These are phyloP conservation scores for Dioctria rufipes DNA, from an alignment of 2,888 invertebrate species.

Conservation along the genomic window DNA sequence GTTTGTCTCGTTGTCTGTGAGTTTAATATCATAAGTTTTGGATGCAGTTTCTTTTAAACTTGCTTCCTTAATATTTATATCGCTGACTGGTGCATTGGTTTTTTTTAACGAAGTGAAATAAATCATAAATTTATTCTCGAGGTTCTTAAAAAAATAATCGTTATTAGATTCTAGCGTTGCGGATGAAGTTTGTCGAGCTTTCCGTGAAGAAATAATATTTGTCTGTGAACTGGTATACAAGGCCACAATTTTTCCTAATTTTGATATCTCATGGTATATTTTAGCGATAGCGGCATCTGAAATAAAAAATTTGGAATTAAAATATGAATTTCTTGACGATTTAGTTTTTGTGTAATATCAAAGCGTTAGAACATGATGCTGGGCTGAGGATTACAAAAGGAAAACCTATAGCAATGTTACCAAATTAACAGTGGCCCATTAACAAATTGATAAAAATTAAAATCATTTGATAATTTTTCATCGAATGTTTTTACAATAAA, in stretches of 20 bases:
- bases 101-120: conserved; percentile 61
- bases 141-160: background rate
- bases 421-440: no score
- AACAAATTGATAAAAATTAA: no score
- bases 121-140: conserved; percentile 63
- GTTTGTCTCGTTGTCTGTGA: conserved; percentile 14
- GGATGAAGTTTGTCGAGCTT: conserved; percentile 33
- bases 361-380: no score
- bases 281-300: conserved; percentile 74
- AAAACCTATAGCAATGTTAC: no score
- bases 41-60: background rate
- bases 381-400: no score
- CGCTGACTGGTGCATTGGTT: background rate
- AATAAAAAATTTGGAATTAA: background rate
- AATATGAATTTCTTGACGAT: no score
- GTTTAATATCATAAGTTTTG: background rate
- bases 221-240: conserved; percentile 59
- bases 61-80: background rate
- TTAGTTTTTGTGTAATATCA: no score
- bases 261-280: conserved; percentile 72
- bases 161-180: background rate
- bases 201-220: background rate
- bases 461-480: no score
- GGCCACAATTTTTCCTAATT: conserved; percentile 62
- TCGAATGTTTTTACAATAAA: no score